Evolutionary conservation across 1,140 invertebrate genomes (phyloP).

Genomic region (Bilobella aurantiaca): DNA sequence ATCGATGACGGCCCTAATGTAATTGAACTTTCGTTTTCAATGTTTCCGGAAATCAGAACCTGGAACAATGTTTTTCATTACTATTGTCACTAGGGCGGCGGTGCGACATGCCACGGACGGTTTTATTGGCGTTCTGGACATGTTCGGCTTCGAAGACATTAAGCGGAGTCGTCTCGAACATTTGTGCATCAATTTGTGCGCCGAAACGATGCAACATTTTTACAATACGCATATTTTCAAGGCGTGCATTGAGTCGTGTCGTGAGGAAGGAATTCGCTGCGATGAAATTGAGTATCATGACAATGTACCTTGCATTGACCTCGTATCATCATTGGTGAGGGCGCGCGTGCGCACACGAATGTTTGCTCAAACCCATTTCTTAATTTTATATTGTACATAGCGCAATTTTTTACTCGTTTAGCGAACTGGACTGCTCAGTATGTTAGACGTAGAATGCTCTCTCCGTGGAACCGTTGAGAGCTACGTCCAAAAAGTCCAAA

Average conservation of each 20-base stretch:
- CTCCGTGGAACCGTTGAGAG: constrained; percentile 73
- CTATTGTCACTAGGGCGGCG: constrained; percentile 41
- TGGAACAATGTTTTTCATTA: neutral
- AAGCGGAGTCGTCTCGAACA: constrained; percentile 83
- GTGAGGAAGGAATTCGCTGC: constrained; percentile 83
- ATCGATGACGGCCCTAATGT: constrained; percentile 77
- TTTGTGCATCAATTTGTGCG: constrained; percentile 86
- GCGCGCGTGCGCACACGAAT: neutral
- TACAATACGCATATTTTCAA: constrained; percentile 96
- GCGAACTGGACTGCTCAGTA: constrained; percentile 77
- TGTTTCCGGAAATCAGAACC: neutral
- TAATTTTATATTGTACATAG: neutral
- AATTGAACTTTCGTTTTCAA: too few species aligned
- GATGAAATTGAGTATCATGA: constrained; percentile 90
- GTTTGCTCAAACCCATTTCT: neutral
- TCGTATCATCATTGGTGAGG: constrained; percentile 76
- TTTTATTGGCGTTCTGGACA: constrained; percentile 87
- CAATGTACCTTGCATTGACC: constrained; percentile 89
- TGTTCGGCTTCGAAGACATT: constrained; percentile 91
- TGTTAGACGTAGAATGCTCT: constrained; percentile 86
- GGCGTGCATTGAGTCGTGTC: constrained; percentile 81
- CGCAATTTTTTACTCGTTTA: constrained; percentile 35
- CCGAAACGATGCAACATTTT: constrained; percentile 94
- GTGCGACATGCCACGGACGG: constrained; percentile 87
- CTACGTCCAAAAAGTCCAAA: constrained; percentile 74